phyloP scores from a whole-genome alignment of 2,797 vertebrate genomes.

The Ispidina picta region DNA sequence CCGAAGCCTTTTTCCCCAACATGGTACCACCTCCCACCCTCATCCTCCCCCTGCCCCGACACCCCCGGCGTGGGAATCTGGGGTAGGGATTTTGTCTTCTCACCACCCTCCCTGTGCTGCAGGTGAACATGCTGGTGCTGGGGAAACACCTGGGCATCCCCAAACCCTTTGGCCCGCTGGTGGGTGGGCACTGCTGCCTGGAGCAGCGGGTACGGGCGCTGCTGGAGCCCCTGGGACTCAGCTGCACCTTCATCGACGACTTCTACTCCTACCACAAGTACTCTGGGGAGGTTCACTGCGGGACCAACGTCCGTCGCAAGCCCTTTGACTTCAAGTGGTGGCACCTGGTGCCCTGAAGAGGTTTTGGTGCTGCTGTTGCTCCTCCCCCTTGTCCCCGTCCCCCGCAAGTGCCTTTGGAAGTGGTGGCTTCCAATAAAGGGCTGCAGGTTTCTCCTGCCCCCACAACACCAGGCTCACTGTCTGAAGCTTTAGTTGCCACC shows the following conservation, averaged over 20 bases:
- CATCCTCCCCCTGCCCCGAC: background rate
- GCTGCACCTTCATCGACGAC: conserved; percentile 87
- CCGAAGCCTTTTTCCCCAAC: conserved; percentile 86
- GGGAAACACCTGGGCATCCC: conserved; percentile 88
- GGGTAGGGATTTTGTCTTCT: background rate
- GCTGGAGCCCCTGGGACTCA: conserved; percentile 84
- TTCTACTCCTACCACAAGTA: conserved; percentile 81
- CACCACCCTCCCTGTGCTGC: background rate
- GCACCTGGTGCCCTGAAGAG: conserved; percentile 80
- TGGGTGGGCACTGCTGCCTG: conserved; percentile 82
- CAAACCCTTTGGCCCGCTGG: conserved; percentile 89
- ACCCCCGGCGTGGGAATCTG: fast-evolving
- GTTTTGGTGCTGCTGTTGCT: fast-evolving
- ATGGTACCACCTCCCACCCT: conserved; percentile 75
- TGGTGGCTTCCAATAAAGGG: background rate
- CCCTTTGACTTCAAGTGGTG: conserved; percentile 88
- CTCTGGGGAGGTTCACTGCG: conserved; percentile 87
- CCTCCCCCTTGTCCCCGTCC: background rate
- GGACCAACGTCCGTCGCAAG: conserved; percentile 86
- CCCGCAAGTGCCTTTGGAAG: background rate
- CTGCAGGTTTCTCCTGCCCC: background rate
- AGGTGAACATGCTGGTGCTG: conserved; percentile 95
- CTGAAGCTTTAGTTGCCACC: fast-evolving
- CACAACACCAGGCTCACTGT: background rate
- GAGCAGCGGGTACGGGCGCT: conserved; percentile 81